A percentile compares a stretch with the other conserved stretches of the same genome.
Conservation (phyloP, 2,113 vertebrate genomes). For the Aepyceros melampus region DNA sequence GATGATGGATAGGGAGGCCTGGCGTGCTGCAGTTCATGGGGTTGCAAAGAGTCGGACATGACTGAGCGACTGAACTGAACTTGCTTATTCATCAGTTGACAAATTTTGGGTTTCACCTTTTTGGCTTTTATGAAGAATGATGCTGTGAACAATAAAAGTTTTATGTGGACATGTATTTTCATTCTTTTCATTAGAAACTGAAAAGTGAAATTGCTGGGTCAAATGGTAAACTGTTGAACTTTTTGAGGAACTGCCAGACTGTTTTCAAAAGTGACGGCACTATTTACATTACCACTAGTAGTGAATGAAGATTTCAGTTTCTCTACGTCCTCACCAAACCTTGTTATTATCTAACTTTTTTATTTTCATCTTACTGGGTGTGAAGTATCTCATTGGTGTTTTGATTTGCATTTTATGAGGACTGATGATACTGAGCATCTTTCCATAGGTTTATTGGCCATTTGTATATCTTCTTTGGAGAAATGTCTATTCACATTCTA, state of each 20-base stretch:
- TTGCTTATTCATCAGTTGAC: not conserved
- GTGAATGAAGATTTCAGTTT: not conserved
- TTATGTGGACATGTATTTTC: not conserved
- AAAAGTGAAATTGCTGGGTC: not conserved
- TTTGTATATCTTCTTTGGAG: not conserved
- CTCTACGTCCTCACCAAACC: not conserved
- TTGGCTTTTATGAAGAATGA: not conserved
- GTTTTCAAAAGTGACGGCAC: not conserved
- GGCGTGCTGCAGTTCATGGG: not conserved
- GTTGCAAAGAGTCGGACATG: not conserved
- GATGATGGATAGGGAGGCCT: not conserved
- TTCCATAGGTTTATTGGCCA: not conserved
- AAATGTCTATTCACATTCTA: not conserved
- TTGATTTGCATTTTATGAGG: not conserved
- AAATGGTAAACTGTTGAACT: not conserved
- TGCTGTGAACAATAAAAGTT: not conserved
- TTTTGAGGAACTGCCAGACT: not conserved
- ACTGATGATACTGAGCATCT: not conserved
- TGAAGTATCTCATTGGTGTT: not conserved
- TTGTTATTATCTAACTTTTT: constrained; percentile 21
- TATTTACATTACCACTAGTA: not conserved
- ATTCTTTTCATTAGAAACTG: not conserved
- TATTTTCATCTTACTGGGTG: not conserved
- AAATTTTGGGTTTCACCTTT: not conserved
- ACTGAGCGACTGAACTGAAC: not conserved